Conservation (phyloP, 2,888 invertebrate genomes). For the Scaptomyza caliginosa region DNA sequence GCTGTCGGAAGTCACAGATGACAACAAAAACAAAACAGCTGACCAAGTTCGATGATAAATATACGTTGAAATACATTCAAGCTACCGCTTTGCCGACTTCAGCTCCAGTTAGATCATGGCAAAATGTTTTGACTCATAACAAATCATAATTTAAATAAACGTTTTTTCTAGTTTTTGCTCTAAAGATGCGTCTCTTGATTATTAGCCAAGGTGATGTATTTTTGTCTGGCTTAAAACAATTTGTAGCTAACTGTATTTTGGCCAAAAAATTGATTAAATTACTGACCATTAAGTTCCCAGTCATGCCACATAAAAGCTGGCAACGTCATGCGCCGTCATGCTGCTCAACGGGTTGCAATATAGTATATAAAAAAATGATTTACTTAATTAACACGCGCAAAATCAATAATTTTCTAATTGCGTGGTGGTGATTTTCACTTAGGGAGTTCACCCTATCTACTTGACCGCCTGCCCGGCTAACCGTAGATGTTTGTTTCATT, state of each 20-base stretch:
- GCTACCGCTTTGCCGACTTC: slow-evolving; percentile 41
- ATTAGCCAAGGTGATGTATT: slow-evolving; percentile 39
- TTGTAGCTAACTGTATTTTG: slow-evolving; percentile 1
- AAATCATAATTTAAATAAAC: slow-evolving; percentile 27
- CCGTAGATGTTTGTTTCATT: slow-evolving; percentile 24
- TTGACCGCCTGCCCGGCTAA: slow-evolving; percentile 9
- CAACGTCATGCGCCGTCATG: slow-evolving; percentile 22
- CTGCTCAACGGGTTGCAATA: neutral
- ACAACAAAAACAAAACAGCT: slow-evolving; percentile 43
- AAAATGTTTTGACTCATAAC: slow-evolving; percentile 45
- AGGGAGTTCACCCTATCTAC: neutral
- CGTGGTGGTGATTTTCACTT: slow-evolving; percentile 19
- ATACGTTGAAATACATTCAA: slow-evolving; percentile 35
- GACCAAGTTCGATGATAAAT: slow-evolving; percentile 70
- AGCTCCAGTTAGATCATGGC: slow-evolving; percentile 62
- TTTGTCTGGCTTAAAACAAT: slow-evolving; percentile 10
- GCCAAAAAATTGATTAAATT: too few relatives aligned
- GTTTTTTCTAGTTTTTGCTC: neutral
- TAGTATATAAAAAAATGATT: slow-evolving; percentile 35
- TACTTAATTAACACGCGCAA: slow-evolving; percentile 46
- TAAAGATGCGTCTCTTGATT: slow-evolving; percentile 30
- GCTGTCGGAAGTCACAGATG: slow-evolving; percentile 58
- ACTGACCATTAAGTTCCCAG: slow-evolving; percentile 1
- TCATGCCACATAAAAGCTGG: slow-evolving; percentile 29
- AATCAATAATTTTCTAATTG: slow-evolving; percentile 40